Evolutionary conservation across 2,113 vertebrate genomes (phyloP).

Genomic region (human): DNA sequence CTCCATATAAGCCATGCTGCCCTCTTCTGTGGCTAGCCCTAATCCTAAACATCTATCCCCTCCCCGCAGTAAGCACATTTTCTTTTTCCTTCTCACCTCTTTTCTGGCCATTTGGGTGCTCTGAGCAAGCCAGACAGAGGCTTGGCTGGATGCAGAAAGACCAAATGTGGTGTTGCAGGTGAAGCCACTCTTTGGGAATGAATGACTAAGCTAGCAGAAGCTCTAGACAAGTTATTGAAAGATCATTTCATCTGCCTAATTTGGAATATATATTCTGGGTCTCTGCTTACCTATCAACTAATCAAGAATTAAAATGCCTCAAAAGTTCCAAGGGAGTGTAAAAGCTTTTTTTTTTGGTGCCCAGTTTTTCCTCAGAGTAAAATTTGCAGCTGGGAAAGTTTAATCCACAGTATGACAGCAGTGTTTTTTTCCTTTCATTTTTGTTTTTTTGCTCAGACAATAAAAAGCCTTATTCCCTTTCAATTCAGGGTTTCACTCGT

Average conservation of each 20-base stretch:
- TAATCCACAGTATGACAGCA: neutral
- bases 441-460: neutral
- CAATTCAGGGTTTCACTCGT: neutral
- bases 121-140: constrained; percentile 12
- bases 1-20: neutral
- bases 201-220: neutral
- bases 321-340: neutral
- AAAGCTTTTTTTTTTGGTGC: neutral
- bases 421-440: neutral
- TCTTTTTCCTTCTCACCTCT: neutral
- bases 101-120: neutral
- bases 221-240: neutral
- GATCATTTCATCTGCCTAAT: neutral
- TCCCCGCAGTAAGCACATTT: neutral
- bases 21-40: neutral
- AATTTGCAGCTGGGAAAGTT: neutral
- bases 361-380: neutral
- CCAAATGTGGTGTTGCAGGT: neutral
- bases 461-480: constrained; percentile 8
- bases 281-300: neutral
- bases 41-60: neutral
- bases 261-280: neutral
- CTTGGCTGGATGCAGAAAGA: neutral
- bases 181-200: neutral
- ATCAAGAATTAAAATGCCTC: neutral